A percentile compares a stretch with the other conserved stretches of the same genome.
These are phyloP conservation scores for Lamellibrachia satsuma DNA, from an alignment of 2,888 invertebrate species.

Conservation along the genomic window DNA sequence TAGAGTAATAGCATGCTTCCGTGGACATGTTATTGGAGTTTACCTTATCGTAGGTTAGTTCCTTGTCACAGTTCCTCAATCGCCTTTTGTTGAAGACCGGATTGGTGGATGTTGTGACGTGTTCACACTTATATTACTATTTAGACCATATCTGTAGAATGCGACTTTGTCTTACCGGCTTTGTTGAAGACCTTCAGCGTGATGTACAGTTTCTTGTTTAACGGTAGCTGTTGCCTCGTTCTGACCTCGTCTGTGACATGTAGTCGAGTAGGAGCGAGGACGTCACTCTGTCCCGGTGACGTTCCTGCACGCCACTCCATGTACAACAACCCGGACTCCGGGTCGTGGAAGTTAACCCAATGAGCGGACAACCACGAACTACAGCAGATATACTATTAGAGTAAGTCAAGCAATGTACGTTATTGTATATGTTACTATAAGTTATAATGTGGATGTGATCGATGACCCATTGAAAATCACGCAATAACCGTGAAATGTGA, in stretches of 20 bases:
- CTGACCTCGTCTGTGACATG: background rate
- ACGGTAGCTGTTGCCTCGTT: background rate
- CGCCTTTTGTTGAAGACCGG: too few species aligned
- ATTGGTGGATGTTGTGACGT: too few species aligned
- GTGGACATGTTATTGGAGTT: too few species aligned
- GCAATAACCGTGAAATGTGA: too few species aligned
- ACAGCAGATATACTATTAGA: background rate
- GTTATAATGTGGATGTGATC: too few species aligned
- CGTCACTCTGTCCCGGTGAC: background rate
- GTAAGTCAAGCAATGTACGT: background rate
- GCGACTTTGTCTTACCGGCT: background rate
- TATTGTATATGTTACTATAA: too few species aligned
- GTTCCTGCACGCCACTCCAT: conserved; percentile 8
- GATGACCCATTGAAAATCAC: too few species aligned
- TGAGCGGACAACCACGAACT: conserved; percentile 21
- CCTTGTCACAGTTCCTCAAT: too few species aligned
- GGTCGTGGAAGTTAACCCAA: conserved; percentile 13
- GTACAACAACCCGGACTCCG: background rate
- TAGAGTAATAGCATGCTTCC: too few species aligned
- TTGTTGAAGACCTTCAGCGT: conserved; percentile 17
- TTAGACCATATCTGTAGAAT: background rate
- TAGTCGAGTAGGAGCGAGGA: background rate
- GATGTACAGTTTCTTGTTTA: background rate
- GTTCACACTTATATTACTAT: too few species aligned
- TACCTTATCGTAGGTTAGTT: too few species aligned